These are phyloP conservation scores for Misgurnus mizolepis DNA, from an alignment of 2,113 vertebrate genomes.

Conservation along the genomic window DNA sequence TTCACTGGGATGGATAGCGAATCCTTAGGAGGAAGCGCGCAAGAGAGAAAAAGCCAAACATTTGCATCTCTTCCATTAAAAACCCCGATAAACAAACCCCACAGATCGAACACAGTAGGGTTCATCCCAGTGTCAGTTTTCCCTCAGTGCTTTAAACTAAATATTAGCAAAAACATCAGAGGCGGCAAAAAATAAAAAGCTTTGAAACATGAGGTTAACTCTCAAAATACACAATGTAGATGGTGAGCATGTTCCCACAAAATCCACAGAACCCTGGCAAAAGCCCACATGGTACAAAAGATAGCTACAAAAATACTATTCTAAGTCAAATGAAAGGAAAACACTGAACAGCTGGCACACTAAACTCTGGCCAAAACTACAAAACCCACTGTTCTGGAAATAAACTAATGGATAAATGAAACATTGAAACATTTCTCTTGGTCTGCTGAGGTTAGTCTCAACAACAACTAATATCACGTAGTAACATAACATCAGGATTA, in stretches of 20 bases:
- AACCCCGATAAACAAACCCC: constrained; percentile 36
- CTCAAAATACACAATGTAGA: constrained; percentile 36
- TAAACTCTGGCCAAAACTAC: neutral
- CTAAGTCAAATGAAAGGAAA: constrained; percentile 35
- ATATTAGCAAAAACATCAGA: constrained; percentile 29
- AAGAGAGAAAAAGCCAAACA: constrained; percentile 35
- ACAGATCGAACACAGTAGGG: constrained; percentile 5
- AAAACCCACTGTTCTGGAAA: constrained; percentile 5
- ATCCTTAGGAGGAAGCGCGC: neutral
- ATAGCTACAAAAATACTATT: constrained; percentile 15
- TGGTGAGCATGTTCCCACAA: constrained; percentile 20
- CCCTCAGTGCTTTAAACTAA: constrained; percentile 35
- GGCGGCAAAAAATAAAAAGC: constrained; percentile 13
- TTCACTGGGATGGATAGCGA: neutral
- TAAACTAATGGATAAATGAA: constrained; percentile 3
- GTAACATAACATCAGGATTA: neutral
- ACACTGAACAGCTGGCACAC: constrained; percentile 34
- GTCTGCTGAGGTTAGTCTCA: neutral
- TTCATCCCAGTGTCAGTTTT: constrained; percentile 27
- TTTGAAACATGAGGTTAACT: constrained; percentile 27
- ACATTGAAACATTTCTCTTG: neutral
- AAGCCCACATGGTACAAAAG: constrained; percentile 6
- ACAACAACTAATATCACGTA: constrained; percentile 2
- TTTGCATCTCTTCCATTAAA: constrained; percentile 22
- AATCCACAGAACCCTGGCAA: constrained; percentile 37